Evolutionary conservation across 1,140 invertebrate genomes (phyloP).

Genomic region (Chironomus tepperi): DNA sequence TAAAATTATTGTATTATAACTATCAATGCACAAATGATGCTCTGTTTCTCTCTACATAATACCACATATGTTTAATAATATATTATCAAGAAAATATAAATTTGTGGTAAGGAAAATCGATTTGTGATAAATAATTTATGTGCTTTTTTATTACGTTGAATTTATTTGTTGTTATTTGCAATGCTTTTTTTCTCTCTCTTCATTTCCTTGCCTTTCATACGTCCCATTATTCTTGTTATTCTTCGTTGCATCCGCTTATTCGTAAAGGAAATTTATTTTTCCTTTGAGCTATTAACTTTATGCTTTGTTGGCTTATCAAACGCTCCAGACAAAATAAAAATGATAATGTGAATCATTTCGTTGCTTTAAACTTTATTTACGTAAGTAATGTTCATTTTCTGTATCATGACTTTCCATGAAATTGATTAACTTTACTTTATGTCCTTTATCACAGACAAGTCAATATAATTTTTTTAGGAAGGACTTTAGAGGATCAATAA

Average conservation of each 20-base stretch:
- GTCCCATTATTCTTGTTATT: not conserved
- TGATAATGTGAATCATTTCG: too few relatives aligned
- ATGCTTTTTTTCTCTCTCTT: not conserved
- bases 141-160: not conserved
- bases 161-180: not conserved
- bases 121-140: conserved; percentile 21
- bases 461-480: too few relatives aligned
- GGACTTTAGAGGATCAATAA: too few relatives aligned
- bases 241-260: not conserved
- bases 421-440: too few relatives aligned
- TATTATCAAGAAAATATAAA: conserved; percentile 17
- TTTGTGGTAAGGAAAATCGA: conserved; percentile 21
- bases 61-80: conserved; percentile 13
- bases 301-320: conserved; percentile 7
- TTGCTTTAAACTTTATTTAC: too few relatives aligned
- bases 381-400: too few relatives aligned
- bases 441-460: too few relatives aligned
- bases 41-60: not conserved
- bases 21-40: too few relatives aligned
- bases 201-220: not conserved
- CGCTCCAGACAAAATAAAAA: too few relatives aligned
- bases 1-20: not conserved
- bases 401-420: too few relatives aligned
- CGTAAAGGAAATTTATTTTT: not conserved
- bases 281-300: not conserved